phyloP scores from a whole-genome alignment of 2,888 invertebrate species.

The Coleophora deauratella region DNA sequence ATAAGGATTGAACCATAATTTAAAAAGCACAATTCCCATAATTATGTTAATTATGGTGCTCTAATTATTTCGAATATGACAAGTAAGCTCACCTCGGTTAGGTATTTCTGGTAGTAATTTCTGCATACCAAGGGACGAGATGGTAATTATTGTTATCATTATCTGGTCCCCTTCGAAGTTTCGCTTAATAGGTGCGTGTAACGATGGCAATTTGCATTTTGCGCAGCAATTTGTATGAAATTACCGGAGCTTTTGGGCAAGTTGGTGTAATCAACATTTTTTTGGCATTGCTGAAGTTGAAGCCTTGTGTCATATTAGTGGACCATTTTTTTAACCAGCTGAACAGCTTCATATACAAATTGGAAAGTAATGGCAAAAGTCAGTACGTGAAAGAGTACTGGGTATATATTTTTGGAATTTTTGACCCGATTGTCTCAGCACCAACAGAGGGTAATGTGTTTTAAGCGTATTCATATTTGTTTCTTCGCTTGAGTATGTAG shows the following conservation, averaged over 20 bases:
- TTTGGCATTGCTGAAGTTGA: background rate
- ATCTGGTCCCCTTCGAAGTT: slow-evolving; percentile 33
- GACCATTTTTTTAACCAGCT: too few species aligned
- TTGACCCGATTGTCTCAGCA: too few species aligned
- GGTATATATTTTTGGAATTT: too few species aligned
- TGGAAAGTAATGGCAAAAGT: too few species aligned
- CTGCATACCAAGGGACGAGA: slow-evolving; percentile 41
- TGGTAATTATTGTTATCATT: slow-evolving; percentile 45
- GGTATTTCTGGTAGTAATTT: slow-evolving; percentile 38
- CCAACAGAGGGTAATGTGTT: too few species aligned
- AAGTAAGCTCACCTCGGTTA: slow-evolving; percentile 48
- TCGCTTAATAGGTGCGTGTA: slow-evolving; percentile 27
- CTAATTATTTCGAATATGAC: slow-evolving; percentile 52
- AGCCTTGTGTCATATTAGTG: too few species aligned
- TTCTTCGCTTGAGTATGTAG: too few species aligned
- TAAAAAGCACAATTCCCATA: slow-evolving; percentile 41
- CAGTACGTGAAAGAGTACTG: too few species aligned
- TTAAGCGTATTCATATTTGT: too few species aligned
- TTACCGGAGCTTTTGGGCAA: slow-evolving; percentile 22
- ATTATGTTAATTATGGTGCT: slow-evolving; percentile 51
- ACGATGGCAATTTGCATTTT: slow-evolving; percentile 29
- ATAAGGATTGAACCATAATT: too few species aligned
- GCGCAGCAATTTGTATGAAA: slow-evolving; percentile 33
- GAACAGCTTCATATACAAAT: too few species aligned
- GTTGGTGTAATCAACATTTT: slow-evolving; percentile 8